Evolutionary conservation across 2,888 invertebrate genomes (phyloP), one percentile per base, ranked within the genome.

Genomic region (Oscheius sp.): DNA sequence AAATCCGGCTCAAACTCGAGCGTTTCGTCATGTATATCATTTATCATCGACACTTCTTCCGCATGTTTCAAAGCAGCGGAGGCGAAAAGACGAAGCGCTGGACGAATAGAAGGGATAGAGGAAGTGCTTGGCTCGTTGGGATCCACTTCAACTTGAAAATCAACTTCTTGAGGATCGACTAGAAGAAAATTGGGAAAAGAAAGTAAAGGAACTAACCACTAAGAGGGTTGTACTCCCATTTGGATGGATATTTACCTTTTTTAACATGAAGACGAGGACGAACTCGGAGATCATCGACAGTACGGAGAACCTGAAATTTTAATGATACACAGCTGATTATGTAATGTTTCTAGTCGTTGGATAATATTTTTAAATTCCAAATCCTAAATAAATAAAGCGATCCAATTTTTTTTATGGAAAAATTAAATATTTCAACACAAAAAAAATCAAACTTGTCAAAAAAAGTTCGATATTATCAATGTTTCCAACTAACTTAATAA

Each of bases 41-140:
- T 30, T 32, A 54, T n/a, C 26, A 8, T 24, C 20, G 22, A 24
- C 4, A 8, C 14, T 17, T 17, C 49, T 17, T 64, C 1, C 56
- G 59, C 67, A 20, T 59, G 57, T 59, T 36, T 22, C 6, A 67
- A 22, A 59, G 50, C 67, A 3, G 57, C 67, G 33, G 47, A 47
- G 1, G 57, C 67, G 22, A 38, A 67, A 57, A 67, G 45, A 12
- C 67, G 30, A 1, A 67, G 30, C n/a, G 41, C 30, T 3, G 57
- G 57, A 12, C 67, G 45, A 22, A 67, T 59, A 2, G 67, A 59
- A 9, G 67, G 67, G 2, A 67, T 30, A 2, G 14, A 20, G 4
- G 64, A 64, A 0, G 64, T 9, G 2, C 32, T 20, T 6, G 38
- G 2, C n/a, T 24, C n/a, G 12, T 50, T 30, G 2, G 24, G 28